Evolutionary conservation across 2,888 invertebrate species (phyloP), one percentile per base, ranked within the genome.

Genomic region (Pinctada fucata): DNA sequence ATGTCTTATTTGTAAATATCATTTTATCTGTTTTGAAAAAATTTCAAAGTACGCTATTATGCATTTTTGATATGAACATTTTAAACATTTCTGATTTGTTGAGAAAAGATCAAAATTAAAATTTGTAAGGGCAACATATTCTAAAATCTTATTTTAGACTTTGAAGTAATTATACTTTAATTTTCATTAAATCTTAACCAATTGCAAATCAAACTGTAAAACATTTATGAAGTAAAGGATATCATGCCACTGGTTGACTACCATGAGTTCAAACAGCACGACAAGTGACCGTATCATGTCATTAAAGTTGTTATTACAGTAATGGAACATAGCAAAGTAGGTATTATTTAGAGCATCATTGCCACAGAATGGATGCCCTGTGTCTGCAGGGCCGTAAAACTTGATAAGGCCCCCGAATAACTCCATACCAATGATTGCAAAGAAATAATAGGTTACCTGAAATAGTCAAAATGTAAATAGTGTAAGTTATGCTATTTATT

Each of bases 171-270:
- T 31, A 31, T 31, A 31, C 31, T 31, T 31, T 31, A 31, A 31
- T 31, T 31, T 31, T 31, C 31, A 31, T 31, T 31, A 31, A 31
- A 31, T 4, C 50, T 51, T 5, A 48, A 58, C 50, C 16, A 52
- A 31, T 10, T n/a, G 31, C 47, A 16, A 66, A 31, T 66, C 16
- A n/a, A 70, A 47, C 3, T 31, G 31, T 31, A 31, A 31, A 31
- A 48, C 2, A 48, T 31, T 31, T 31, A 31, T 31, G 31, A 31
- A 31, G 31, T 31, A 31, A 92, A 92, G 92, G 91, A 92, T 92
- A 91, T 89, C 92, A 90, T 93, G 93, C 93, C 93, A 93, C 84
- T 93, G 93, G 86, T 93, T 93, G 76, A 93, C 93, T n/a, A 93
- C 93, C 72, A 92, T 93, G 52, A 93, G 88, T 82, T 93, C 93